These are phyloP conservation scores for Romanogobio albipinnatus DNA, from an alignment of 2,113 vertebrate genomes.

Conservation along the genomic window DNA sequence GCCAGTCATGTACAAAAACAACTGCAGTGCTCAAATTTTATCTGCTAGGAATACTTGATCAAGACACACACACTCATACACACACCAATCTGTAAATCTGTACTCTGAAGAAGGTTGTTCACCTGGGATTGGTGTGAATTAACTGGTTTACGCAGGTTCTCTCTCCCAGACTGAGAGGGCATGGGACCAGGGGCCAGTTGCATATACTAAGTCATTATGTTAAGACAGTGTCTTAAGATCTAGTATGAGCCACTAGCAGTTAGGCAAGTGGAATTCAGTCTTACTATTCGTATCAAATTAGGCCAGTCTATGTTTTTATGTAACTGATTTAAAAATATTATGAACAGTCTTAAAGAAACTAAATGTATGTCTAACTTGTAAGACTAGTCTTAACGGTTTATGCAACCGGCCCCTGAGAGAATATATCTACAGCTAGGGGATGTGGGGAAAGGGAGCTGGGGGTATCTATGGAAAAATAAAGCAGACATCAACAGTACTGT, in stretches of 20 bases:
- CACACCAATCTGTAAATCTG: slow-evolving; percentile 28
- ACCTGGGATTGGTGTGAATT: slow-evolving; percentile 57
- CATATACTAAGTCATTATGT: too few relatives aligned
- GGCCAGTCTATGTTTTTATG: too few relatives aligned
- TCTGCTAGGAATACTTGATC: background rate
- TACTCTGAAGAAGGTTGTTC: slow-evolving; percentile 32
- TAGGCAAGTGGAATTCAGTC: too few relatives aligned
- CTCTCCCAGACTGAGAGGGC: slow-evolving; percentile 21
- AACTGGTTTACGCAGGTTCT: slow-evolving; percentile 45
- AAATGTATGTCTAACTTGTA: too few relatives aligned
- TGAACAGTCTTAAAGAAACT: too few relatives aligned
- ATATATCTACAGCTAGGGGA: slow-evolving; percentile 2
- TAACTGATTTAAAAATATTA: too few relatives aligned
- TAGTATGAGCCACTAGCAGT: too few relatives aligned
- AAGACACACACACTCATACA: slow-evolving; percentile 31
- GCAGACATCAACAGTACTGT: slow-evolving; percentile 65
- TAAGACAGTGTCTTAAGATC: too few relatives aligned
- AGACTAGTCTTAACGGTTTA: too few relatives aligned
- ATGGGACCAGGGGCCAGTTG: too few relatives aligned
- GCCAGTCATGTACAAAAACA: slow-evolving; percentile 37
- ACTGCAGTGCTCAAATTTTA: slow-evolving; percentile 13
- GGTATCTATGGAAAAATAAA: slow-evolving; percentile 62
- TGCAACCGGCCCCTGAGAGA: too few relatives aligned
- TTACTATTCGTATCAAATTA: too few relatives aligned
- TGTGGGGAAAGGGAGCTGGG: slow-evolving; percentile 42